Conservation (phyloP, 2,113 vertebrate genomes). For the Nothocercus julius region DNA sequence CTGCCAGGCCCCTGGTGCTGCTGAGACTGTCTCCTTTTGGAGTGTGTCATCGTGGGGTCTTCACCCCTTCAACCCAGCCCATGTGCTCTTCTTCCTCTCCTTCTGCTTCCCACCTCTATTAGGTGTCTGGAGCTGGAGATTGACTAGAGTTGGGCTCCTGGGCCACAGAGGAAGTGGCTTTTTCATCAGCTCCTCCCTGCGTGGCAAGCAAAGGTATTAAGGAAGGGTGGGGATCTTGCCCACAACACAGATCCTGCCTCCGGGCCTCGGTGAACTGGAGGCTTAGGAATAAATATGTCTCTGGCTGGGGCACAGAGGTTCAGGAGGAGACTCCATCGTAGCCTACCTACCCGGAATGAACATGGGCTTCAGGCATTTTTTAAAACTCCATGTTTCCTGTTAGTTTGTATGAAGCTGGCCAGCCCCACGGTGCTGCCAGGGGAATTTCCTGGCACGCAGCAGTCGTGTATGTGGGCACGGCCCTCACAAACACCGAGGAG, state of each 20-base stretch:
- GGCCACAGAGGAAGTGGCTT: not conserved
- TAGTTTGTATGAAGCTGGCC: not conserved
- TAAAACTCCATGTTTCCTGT: not conserved
- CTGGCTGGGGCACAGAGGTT: not conserved
- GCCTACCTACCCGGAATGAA: not conserved
- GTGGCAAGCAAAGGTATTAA: not conserved
- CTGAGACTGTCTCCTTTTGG: not conserved
- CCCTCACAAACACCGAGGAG: not conserved
- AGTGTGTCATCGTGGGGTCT: not conserved
- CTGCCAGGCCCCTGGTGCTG: not conserved
- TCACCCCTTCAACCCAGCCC: not conserved
- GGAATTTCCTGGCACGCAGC: not conserved
- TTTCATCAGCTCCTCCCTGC: not conserved
- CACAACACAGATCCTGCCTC: not conserved
- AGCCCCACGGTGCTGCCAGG: rapidly evolving
- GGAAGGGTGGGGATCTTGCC: not conserved
- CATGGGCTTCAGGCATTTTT: not conserved
- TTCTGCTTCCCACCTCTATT: not conserved
- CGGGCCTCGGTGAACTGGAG: rapidly evolving
- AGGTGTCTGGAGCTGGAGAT: not conserved
- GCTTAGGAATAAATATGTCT: not conserved
- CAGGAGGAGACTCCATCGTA: not conserved
- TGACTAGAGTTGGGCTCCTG: not conserved
- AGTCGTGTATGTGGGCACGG: not conserved
- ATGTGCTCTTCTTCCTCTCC: not conserved